Evolutionary conservation across 2,888 invertebrate species (phyloP).

Genomic region (Phania funesta): DNA sequence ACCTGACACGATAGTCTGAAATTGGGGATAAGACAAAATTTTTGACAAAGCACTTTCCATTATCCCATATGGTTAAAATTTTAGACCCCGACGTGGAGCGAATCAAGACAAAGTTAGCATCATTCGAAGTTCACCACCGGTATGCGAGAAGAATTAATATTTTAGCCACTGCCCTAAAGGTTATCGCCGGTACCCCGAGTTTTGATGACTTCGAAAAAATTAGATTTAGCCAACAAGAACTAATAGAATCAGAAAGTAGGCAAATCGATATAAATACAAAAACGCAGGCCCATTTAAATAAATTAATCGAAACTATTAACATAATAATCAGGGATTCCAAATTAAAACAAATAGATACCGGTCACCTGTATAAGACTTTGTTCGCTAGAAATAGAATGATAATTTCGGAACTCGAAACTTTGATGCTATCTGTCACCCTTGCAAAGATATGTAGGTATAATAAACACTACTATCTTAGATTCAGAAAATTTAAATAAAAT

Average conservation of each 20-base stretch:
- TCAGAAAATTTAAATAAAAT: constrained; percentile 15
- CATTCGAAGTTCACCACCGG: constrained; percentile 21
- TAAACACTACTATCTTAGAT: constrained; percentile 54
- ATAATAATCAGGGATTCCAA: constrained; percentile 22
- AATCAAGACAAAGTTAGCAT: constrained; percentile 1
- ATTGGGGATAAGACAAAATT: background rate
- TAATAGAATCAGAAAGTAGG: constrained; percentile 26
- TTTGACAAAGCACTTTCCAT: constrained; percentile 6
- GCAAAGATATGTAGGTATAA: constrained; percentile 54
- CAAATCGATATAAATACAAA: constrained; percentile 53
- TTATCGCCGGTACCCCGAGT: constrained; percentile 25
- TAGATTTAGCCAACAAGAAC: background rate
- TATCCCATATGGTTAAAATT: constrained; percentile 28
- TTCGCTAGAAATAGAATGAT: background rate
- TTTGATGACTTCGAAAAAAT: constrained; percentile 36
- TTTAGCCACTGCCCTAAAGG: constrained; percentile 21
- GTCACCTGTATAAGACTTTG: background rate
- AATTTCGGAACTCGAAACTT: constrained; percentile 25
- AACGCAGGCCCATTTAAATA: constrained; percentile 44
- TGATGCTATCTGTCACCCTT: constrained; percentile 55
- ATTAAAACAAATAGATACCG: constrained; percentile 11
- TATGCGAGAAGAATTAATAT: constrained; percentile 27
- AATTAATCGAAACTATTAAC: constrained; percentile 55
- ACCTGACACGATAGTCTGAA: background rate
- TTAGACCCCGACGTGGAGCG: constrained; percentile 15